Evolutionary conservation across 2,113 vertebrate species (phyloP).

Genomic region (Podiceps cristatus): DNA sequence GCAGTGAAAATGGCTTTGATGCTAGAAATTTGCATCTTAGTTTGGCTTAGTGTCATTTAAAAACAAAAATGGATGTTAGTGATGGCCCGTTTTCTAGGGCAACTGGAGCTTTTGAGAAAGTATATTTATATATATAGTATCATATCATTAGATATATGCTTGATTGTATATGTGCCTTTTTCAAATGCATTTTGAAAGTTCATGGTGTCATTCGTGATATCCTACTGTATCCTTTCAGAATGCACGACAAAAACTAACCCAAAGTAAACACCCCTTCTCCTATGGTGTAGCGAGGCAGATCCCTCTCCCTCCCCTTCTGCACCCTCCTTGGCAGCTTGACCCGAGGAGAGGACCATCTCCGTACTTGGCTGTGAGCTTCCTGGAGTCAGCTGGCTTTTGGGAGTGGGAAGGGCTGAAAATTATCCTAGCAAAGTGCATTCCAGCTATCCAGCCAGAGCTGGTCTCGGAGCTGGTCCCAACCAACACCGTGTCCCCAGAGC

Average conservation of each 20-base stretch:
- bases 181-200: conserved; percentile 70
- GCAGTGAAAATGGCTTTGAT: not conserved
- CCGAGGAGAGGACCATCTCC: fast-evolving
- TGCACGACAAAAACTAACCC: conserved; percentile 51
- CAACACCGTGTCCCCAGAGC: fast-evolving
- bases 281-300: fast-evolving
- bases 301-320: not conserved
- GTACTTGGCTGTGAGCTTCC: not conserved
- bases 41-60: not conserved
- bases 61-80: not conserved
- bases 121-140: conserved; percentile 57
- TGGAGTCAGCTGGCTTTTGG: not conserved
- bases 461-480: not conserved
- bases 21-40: not conserved
- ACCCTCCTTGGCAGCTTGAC: not conserved
- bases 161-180: conserved; percentile 79
- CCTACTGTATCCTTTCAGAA: conserved; percentile 48
- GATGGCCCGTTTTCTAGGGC: conserved; percentile 38
- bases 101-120: conserved; percentile 64
- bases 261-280: conserved; percentile 29
- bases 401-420: not conserved
- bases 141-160: conserved; percentile 48
- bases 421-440: not conserved
- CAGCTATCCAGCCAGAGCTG: not conserved
- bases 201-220: not conserved